phyloP scores from a whole-genome alignment of 1,140 invertebrate genomes.

The Diachasma alloeum region DNA sequence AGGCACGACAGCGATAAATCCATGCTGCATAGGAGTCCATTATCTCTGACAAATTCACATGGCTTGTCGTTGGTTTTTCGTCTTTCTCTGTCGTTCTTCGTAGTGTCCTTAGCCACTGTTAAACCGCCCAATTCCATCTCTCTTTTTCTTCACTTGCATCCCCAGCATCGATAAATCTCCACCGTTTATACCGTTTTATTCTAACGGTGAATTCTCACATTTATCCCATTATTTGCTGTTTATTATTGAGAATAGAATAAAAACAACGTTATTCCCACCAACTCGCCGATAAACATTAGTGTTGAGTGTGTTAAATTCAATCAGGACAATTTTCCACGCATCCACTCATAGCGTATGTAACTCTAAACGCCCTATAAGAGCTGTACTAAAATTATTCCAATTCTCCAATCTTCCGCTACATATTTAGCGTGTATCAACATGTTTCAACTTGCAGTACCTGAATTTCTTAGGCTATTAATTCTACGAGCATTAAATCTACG shows the following conservation, averaged over 20 bases:
- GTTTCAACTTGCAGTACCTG: too few relatives aligned
- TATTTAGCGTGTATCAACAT: too few relatives aligned
- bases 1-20: constrained; percentile 2
- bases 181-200: not conserved
- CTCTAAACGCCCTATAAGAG: too few relatives aligned
- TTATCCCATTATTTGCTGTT: not conserved
- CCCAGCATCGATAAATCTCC: not conserved
- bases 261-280: not conserved
- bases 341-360: too few relatives aligned
- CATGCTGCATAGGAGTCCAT: not conserved
- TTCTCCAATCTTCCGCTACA: too few relatives aligned
- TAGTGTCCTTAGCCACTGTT: not conserved
- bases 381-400: too few relatives aligned
- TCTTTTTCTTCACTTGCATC: not conserved
- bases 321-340: too few relatives aligned
- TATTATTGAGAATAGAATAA: not conserved
- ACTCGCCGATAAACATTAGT: too few relatives aligned
- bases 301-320: too few relatives aligned
- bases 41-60: constrained; percentile 8
- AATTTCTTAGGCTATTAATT: too few relatives aligned
- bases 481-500: not conserved
- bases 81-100: too few relatives aligned
- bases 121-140: not conserved
- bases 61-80: not conserved
- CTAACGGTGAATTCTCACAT: constrained; percentile 3